Percentiles rank a stretch among this genome's conserved stretches.
phyloP scores from a whole-genome alignment of 2,888 invertebrate species.

The Drosophila macrospina region DNA sequence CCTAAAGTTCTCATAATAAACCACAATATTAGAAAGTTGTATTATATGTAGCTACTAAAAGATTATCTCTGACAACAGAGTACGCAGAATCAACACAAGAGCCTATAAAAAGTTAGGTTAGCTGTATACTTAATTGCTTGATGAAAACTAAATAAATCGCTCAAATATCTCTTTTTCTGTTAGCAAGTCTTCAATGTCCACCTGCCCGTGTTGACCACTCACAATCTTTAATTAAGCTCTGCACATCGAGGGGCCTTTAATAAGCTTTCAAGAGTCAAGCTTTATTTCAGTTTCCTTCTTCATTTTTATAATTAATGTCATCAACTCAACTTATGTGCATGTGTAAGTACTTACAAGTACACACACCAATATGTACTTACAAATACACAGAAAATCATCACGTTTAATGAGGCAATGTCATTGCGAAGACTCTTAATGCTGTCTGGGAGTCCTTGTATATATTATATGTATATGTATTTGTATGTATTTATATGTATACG shows the following conservation, averaged over 20 bases:
- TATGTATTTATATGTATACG: neutral
- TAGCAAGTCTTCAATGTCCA: neutral
- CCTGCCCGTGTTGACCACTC: slow-evolving; percentile 13
- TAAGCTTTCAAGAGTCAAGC: slow-evolving; percentile 13
- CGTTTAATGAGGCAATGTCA: slow-evolving; percentile 42
- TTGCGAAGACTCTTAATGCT: slow-evolving; percentile 36
- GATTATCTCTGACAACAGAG: too few species aligned
- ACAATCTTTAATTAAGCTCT: slow-evolving; percentile 22
- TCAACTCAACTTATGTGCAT: slow-evolving; percentile 38
- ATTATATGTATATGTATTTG: neutral
- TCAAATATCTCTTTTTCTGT: neutral
- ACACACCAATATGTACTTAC: neutral
- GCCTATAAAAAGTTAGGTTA: neutral
- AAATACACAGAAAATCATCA: slow-evolving; percentile 19
- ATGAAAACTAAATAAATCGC: neutral
- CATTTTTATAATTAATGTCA: slow-evolving; percentile 46
- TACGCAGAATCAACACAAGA: too few species aligned
- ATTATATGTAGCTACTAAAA: too few species aligned
- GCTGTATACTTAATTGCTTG: neutral
- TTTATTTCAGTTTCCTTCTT: slow-evolving; percentile 17
- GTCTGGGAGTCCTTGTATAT: slow-evolving; percentile 13
- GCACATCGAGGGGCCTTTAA: slow-evolving; percentile 29
- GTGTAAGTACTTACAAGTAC: slow-evolving; percentile 33
- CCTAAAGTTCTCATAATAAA: too few species aligned
- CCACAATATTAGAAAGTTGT: too few species aligned